Base-by-base conservation (phyloP, 2,797 vertebrate genomes). In the Rhodeus uyekii region DNA sequence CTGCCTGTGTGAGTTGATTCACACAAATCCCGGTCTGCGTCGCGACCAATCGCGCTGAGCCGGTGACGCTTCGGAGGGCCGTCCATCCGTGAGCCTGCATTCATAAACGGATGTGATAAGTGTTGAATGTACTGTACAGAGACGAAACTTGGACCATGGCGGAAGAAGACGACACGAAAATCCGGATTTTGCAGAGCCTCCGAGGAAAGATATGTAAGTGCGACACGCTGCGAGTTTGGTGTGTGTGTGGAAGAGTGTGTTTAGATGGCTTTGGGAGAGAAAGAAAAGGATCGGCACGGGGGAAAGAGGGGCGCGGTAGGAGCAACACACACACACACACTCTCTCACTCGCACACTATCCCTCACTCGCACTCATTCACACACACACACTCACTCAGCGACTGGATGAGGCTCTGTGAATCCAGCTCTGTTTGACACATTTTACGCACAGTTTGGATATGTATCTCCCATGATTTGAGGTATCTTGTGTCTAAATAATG, bases 151-250 rank as follows among this genome's bases (percentile, higher is more conserved):
- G 88, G 89, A 94, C 93, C 93, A 95, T 96, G 95, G 95, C 95
- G 95, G 95, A 95, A 95, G 95, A 95, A 89, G 95, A 96, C 91
- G 94, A 95, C 89, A 93, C 91, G 85, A 94, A 92, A 91, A 94
- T 98, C 90, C 96, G 97, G 90, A 94, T 97, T 91, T 93, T 98
- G 93, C 97, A 98, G 92, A 98, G 96, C 87, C 94, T 99, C 86
- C 94, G 97, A 90, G 97, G 97, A 29, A 99, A 98, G 93, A 98
- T 98, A 90, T 98, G 97, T 99, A 95, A 98, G 97, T 96, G 80
- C 60, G n/a, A 78, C 48, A 24, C 50, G 32, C 14, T 55, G 73
- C 36, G 61, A 46, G 48, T n/a, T 34, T 46, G 7, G 9, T 53
- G 72, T 42, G 71, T 46, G 72, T 68, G 48, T 67, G n/a, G 16